phyloP scores from a whole-genome alignment of 2,888 invertebrate genomes.

The Choreutis nemorana region DNA sequence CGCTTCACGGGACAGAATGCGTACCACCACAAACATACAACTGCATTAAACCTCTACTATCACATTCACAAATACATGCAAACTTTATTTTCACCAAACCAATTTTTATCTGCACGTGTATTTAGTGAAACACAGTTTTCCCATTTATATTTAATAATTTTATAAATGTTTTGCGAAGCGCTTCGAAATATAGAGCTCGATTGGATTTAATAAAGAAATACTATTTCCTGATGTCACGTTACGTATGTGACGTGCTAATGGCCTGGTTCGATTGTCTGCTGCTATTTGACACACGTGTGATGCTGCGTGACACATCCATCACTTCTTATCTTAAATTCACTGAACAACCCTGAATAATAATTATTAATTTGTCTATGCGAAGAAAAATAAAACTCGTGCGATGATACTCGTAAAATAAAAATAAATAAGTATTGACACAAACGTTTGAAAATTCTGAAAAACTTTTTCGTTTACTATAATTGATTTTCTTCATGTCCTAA shows the following conservation, averaged over 20 bases:
- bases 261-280: no score
- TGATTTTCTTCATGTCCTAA: no score
- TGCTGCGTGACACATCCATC: slow-evolving; percentile 7
- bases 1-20: slow-evolving; percentile 14
- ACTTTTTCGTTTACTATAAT: no score
- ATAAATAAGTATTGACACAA: no score
- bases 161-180: no score
- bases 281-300: slow-evolving; percentile 14
- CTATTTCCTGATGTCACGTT: slow-evolving; percentile 47
- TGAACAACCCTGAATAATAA: no score
- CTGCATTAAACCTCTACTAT: neutral
- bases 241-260: slow-evolving; percentile 31
- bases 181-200: neutral
- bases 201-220: slow-evolving; percentile 47
- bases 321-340: no score
- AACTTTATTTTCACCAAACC: neutral
- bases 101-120: neutral
- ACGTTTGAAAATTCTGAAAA: no score
- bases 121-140: no score
- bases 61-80: neutral
- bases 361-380: no score
- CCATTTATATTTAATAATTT: no score
- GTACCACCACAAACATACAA: slow-evolving; percentile 3
- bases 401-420: no score
- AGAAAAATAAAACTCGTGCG: neutral